Evolutionary conservation across 2,113 vertebrate genomes (phyloP).

Genomic region (Pelusios castaneus): DNA sequence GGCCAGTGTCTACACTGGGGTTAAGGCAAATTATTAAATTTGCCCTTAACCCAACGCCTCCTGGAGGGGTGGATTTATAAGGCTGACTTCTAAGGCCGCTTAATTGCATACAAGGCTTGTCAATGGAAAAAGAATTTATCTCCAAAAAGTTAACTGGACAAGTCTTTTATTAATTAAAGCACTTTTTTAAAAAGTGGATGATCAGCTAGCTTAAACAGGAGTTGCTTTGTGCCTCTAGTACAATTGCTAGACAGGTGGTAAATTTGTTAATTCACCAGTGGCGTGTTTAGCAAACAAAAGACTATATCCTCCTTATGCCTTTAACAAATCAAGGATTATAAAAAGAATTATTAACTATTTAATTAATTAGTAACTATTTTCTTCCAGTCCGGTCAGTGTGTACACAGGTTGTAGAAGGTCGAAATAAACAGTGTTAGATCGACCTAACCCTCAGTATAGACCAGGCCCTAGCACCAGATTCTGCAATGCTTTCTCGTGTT

Average conservation of each 20-base stretch:
- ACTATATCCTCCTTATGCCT: not conserved
- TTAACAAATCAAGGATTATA: conserved; percentile 15
- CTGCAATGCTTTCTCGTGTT: not conserved
- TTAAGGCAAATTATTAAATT: no score
- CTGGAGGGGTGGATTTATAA: no score
- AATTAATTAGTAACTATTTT: conserved; percentile 38
- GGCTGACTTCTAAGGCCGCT: no score
- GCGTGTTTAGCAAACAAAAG: conserved; percentile 19
- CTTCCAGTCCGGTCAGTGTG: no score
- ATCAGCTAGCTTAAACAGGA: not conserved
- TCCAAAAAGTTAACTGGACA: conserved; percentile 27
- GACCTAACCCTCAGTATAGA: no score
- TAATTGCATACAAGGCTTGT: not conserved
- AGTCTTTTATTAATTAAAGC: not conserved
- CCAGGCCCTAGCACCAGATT: no score
- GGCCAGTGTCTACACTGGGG: no score
- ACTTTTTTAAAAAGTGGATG: conserved; percentile 3
- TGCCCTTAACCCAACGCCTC: no score
- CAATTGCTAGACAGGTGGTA: not conserved
- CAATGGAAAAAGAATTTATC: not conserved
- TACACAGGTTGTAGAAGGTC: no score
- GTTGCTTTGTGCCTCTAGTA: not conserved
- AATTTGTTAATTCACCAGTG: not conserved
- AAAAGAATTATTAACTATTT: conserved; percentile 9
- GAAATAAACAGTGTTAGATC: no score